These are phyloP conservation scores for Yponomeuta cagnagella DNA, from an alignment of 2,888 invertebrate species.

Conservation along the genomic window DNA sequence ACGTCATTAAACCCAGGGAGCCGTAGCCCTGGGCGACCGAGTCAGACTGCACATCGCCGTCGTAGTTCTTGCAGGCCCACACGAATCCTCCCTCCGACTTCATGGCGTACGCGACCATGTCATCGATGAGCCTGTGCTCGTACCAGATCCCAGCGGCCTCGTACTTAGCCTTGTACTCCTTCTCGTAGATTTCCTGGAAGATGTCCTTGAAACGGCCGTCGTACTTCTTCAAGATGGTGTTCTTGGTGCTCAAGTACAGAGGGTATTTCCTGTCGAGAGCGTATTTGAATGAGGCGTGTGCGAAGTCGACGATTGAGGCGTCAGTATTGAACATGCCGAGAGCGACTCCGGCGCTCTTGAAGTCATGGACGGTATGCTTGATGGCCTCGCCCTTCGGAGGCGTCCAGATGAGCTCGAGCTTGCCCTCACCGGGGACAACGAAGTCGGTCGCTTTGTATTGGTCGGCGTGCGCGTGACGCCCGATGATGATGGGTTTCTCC, in stretches of 20 bases:
- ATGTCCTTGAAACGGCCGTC: slow-evolving; percentile 98
- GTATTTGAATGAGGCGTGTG: slow-evolving; percentile 94
- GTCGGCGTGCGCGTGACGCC: slow-evolving; percentile 98
- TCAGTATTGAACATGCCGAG: slow-evolving; percentile 98
- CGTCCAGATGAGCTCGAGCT: slow-evolving; percentile 88
- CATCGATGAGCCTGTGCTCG: slow-evolving; percentile 98
- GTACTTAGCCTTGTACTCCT: slow-evolving; percentile 88
- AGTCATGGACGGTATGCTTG: slow-evolving; percentile 87
- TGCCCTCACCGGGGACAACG: slow-evolving; percentile 93
- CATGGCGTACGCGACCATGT: slow-evolving; percentile 99
- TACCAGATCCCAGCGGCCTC: slow-evolving; percentile 96
- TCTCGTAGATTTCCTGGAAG: slow-evolving; percentile 95
- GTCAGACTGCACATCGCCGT: slow-evolving; percentile 99
- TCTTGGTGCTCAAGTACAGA: slow-evolving; percentile 96
- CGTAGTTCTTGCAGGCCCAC: slow-evolving; percentile 99
- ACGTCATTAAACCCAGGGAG: slow-evolving; percentile 98
- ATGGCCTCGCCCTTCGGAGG: slow-evolving; percentile 80
- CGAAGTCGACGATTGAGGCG: slow-evolving; percentile 94
- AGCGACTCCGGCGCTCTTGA: slow-evolving; percentile 92
- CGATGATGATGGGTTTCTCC: slow-evolving; percentile 98
- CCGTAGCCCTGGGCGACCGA: slow-evolving; percentile 98
- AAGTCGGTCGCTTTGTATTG: slow-evolving; percentile 99
- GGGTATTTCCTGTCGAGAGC: slow-evolving; percentile 91
- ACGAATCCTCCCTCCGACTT: slow-evolving; percentile 99
- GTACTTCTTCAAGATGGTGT: slow-evolving; percentile 96